Base-by-base conservation (phyloP, 2,888 invertebrate species). In the Polyploca ridens region DNA sequence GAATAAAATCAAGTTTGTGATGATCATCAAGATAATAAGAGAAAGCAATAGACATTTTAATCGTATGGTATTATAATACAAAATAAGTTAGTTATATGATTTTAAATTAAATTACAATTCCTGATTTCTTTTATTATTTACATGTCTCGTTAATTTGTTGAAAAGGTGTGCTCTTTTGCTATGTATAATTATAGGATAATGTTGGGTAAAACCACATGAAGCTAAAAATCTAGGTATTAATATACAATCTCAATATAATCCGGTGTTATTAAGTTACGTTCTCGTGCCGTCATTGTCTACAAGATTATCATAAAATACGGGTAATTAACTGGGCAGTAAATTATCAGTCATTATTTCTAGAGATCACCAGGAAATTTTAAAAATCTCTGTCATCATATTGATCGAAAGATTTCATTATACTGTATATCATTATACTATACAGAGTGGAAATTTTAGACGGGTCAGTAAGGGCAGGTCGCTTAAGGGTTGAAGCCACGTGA, bases 221-320 rank as follows among this genome's bases (percentile, higher is more conserved):
- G 10, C n/a, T 10, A 19, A 3, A 19, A 35, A 35, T 3, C 35
- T 35, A 35, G 54, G 16, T 19, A 1, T 5, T 54, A 41, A 19
- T 54, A 19, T 8, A 54, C 19, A 54, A 54, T 54, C 54, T 19
- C 54, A 19, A 5, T 54, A 19, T 54, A 54, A 54, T 54, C 54
- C 4, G 3, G 19, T 54, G 16, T 19, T 19, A 54, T 54, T 7
- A 19, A 10, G 19, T 54, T 3, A 54, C 3, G 6, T 14, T 54
- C 27, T 54, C 54, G 54, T 54, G 54, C 54, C 54, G 54, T 54
- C 54, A 54, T 54, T 19, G 54, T 19, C 14, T 54, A 14, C 62
- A 65, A 73, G 70, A 77, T 79, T 76, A 79, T 73, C 74, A 69
- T 74, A 68, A 76, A 73, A 71, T 76, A 76, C 72, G 69, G 72